Base-by-base conservation (phyloP, 2,113 vertebrate genomes). In the Todiramphus saurophagus region DNA sequence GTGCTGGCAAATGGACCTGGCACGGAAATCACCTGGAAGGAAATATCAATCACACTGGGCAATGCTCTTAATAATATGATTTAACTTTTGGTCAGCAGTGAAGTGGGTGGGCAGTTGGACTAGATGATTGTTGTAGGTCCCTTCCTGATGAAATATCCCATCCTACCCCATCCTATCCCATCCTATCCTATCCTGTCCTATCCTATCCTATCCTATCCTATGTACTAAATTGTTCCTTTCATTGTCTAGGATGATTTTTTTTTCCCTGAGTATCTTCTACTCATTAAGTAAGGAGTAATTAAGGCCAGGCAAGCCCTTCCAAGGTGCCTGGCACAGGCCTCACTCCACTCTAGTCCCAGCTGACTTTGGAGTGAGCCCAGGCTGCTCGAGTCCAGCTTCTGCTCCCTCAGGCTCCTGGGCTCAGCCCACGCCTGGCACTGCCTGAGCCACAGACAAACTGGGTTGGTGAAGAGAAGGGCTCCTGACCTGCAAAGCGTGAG, bases 341-440 rank as follows among this genome's bases (percentile, higher is more conserved):
- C 19, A 2, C 33, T 19, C 11, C 25, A 50, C 20, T 50, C 48
- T 50, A 25, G 25, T 24, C 67, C 0, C 0, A 87, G 27, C 68
- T 73, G 91, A 6, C 37, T 43, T 9, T 74, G 60, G 27, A 23
- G 23, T 8, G 23, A 37, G 30, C 9, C 58, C 19, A 10, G 56
- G 30, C 74, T 73, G 37, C 48, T n/a, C 2, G 0, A 37, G 11
- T 4, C 6, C 3, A 44, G 28, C 5, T 59, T 33, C 43, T 44
- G 9, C 7, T 10, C 18, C 41, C 33, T 4, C 39, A 8, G 39
- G 48, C 18, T 66, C 28, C 72, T 68, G 55, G 75, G 19, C 62
- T 63, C 1, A 1, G 30, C 51, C 69, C 50, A 19, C 7, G 39
- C 4, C 86, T 21, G 60, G 44, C 53, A 6, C 19, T 2, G 11